These are phyloP conservation scores for Pogonus chalceus DNA, from an alignment of 1,140 invertebrate species.

Conservation along the genomic window DNA sequence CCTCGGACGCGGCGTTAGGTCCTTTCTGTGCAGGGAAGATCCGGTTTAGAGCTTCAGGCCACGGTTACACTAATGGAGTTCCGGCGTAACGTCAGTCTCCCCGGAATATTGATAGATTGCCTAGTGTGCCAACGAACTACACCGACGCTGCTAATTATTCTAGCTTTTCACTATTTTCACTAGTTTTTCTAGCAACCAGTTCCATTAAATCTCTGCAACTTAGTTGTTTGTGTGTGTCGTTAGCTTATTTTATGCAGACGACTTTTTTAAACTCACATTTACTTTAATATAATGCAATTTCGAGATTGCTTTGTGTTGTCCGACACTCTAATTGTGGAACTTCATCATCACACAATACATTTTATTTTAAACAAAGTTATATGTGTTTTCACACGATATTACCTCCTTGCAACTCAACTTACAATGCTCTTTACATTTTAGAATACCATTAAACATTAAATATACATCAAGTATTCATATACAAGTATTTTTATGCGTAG, in stretches of 20 bases:
- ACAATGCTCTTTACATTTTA: no score
- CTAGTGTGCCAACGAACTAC: background rate
- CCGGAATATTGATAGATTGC: conserved; percentile 7
- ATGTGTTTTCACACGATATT: no score
- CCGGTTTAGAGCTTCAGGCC: conserved; percentile 2
- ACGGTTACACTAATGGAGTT: conserved; percentile 5
- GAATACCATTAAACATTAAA: no score
- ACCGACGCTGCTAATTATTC: background rate
- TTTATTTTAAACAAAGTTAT: no score
- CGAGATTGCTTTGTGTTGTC: no score
- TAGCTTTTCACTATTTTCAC: background rate
- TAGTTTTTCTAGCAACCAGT: background rate
- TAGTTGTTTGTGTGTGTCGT: background rate
- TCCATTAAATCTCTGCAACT: conserved; percentile 1
- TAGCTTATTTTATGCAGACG: background rate
- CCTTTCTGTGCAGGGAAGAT: conserved; percentile 3
- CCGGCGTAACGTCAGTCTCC: conserved; percentile 3
- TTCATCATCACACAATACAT: no score
- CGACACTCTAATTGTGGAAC: no score
- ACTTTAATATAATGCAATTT: no score
- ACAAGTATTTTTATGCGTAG: no score
- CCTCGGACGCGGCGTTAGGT: background rate
- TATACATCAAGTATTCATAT: no score
- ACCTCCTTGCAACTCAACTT: no score
- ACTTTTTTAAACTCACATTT: background rate